phyloP scores from a whole-genome alignment of 2,888 invertebrate genomes.

The Microctonus hyperodae region DNA sequence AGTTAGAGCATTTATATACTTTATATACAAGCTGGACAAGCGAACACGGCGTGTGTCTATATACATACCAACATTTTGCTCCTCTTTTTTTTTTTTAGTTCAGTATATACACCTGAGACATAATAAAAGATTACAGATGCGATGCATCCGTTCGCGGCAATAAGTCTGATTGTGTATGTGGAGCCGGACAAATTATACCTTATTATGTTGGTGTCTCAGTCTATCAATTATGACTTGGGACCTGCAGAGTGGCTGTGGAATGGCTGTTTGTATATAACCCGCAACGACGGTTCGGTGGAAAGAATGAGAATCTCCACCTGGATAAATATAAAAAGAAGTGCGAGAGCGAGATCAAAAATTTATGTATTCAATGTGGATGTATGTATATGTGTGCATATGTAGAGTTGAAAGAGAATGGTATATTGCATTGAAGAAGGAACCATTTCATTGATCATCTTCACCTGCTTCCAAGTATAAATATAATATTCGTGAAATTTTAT shows the following conservation, averaged over 20 bases:
- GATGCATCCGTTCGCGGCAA: slow-evolving; percentile 62
- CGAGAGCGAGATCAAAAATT: slow-evolving; percentile 2
- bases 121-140: slow-evolving; percentile 61
- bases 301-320: slow-evolving; percentile 24
- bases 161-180: slow-evolving; percentile 61
- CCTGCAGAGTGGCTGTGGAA: slow-evolving; percentile 34
- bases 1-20: background rate
- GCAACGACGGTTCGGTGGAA: background rate
- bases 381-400: background rate
- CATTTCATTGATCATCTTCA: slow-evolving; percentile 58
- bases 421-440: slow-evolving; percentile 37
- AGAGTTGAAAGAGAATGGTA: slow-evolving; percentile 1
- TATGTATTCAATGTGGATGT: background rate
- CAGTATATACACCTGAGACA: slow-evolving; percentile 40
- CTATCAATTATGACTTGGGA: slow-evolving; percentile 57
- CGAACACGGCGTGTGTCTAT: background rate
- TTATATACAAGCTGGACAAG: background rate
- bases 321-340: slow-evolving; percentile 13
- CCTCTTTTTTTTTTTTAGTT: background rate
- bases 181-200: slow-evolving; percentile 61
- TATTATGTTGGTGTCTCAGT: slow-evolving; percentile 60
- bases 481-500: background rate
- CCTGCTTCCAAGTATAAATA: slow-evolving; percentile 36
- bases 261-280: background rate
- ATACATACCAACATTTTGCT: background rate